Evolutionary conservation across 2,797 vertebrate species (phyloP).

Genomic region (Apogon hyalosoma): DNA sequence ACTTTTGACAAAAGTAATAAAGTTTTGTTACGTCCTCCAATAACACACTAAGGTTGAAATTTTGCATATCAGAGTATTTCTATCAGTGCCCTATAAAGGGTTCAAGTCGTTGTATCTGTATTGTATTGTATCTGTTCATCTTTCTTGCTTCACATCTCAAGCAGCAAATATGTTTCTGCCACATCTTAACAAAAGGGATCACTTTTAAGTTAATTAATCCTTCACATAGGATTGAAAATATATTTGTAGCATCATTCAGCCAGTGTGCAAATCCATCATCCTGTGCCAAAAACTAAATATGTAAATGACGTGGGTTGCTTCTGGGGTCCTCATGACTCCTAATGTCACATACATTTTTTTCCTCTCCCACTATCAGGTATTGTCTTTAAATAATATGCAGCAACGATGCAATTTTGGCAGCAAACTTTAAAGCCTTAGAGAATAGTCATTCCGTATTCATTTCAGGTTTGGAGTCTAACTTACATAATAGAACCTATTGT

Average conservation of each 20-base stretch:
- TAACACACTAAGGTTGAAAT: no score
- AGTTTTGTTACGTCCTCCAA: no score
- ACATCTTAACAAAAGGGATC: not conserved
- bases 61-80: no score
- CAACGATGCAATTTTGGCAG: not conserved
- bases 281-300: not conserved
- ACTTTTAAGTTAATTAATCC: not conserved
- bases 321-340: not conserved
- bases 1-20: no score
- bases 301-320: not conserved
- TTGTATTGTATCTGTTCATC: not conserved
- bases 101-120: no score
- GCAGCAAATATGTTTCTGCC: not conserved
- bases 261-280: not conserved
- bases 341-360: constrained; percentile 1
- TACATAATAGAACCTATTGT: not conserved
- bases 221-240: not conserved
- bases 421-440: not conserved
- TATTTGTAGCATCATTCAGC: not conserved
- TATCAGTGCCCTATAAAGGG: no score
- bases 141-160: not conserved
- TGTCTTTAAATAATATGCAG: not conserved
- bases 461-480: not conserved
- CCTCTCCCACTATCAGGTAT: not conserved
- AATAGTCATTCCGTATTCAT: not conserved